A percentile compares a stretch with the other conserved stretches of the same genome.
Evolutionary conservation across 1,140 invertebrate genomes (phyloP).

Genomic region (Helicoverpa zea): DNA sequence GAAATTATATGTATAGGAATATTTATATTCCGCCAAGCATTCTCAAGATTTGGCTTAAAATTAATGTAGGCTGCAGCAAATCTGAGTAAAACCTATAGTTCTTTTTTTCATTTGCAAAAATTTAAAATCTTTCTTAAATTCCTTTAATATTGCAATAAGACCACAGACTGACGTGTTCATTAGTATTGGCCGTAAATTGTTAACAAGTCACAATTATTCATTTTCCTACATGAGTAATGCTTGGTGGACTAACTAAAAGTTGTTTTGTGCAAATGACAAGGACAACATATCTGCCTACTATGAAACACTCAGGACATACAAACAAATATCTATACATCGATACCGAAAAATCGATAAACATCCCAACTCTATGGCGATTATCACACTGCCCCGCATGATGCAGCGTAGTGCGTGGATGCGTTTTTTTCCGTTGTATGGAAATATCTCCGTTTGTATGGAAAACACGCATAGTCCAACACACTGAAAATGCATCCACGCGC

Average conservation of each 20-base stretch:
- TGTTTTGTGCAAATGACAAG: slow-evolving; percentile 18
- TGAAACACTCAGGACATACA: slow-evolving; percentile 19
- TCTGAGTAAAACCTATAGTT: too few species aligned
- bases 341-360: slow-evolving; percentile 23
- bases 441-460: too few species aligned
- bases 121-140: too few species aligned
- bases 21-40: slow-evolving; percentile 28
- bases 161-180: too few species aligned
- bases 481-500: too few species aligned
- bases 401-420: too few species aligned
- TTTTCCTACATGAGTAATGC: background rate
- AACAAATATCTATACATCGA: slow-evolving; percentile 20
- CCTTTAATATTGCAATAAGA: too few species aligned
- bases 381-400: too few species aligned
- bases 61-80: background rate
- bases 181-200: background rate
- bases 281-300: slow-evolving; percentile 24
- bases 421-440: too few species aligned
- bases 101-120: too few species aligned
- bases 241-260: slow-evolving; percentile 4
- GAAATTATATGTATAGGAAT: background rate
- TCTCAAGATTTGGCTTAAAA: background rate
- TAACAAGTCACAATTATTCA: background rate
- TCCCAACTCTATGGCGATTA: too few species aligned
- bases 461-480: too few species aligned